phyloP scores from a whole-genome alignment of 2,888 invertebrate genomes.

The Atherix ibis region DNA sequence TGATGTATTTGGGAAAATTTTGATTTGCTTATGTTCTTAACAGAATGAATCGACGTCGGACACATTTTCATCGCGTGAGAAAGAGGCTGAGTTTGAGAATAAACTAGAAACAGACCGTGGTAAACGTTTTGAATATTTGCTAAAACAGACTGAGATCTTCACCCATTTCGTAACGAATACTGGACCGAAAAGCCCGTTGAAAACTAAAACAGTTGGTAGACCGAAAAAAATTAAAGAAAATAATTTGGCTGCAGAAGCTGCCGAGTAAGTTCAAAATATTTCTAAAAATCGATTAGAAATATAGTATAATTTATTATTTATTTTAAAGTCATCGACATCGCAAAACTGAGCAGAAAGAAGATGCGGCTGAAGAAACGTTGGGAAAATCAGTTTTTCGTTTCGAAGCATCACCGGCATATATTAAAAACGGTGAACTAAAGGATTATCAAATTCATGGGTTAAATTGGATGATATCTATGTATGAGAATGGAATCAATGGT shows the following conservation, averaged over 20 bases:
- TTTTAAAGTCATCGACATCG: conserved; percentile 72
- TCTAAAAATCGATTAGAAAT: too few species aligned
- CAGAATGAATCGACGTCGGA: conserved; percentile 21
- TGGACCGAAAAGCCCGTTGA: conserved; percentile 60
- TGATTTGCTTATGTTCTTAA: too few species aligned
- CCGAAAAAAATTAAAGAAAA: conserved; percentile 45
- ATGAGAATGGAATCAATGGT: conserved; percentile 97
- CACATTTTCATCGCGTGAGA: conserved; percentile 43
- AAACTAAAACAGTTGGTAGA: conserved; percentile 66
- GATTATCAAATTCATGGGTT: conserved; percentile 96
- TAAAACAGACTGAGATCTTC: conserved; percentile 98
- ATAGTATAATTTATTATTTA: too few species aligned
- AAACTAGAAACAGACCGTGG: conserved; percentile 80
- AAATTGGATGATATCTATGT: conserved; percentile 98
- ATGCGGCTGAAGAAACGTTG: conserved; percentile 87
- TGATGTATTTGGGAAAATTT: not conserved
- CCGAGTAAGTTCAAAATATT: conserved; percentile 33
- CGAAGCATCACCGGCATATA: conserved; percentile 78
- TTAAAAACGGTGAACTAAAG: conserved; percentile 85
- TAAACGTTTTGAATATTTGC: conserved; percentile 84
- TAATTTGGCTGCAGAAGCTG: conserved; percentile 32
- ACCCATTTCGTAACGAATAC: conserved; percentile 92
- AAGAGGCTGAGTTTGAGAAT: conserved; percentile 69
- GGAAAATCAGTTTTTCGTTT: conserved; percentile 71
- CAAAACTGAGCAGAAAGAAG: conserved; percentile 98